Conservation (phyloP, 53 echinoderm and acorn worm species). For the Astropecten irregularis region DNA sequence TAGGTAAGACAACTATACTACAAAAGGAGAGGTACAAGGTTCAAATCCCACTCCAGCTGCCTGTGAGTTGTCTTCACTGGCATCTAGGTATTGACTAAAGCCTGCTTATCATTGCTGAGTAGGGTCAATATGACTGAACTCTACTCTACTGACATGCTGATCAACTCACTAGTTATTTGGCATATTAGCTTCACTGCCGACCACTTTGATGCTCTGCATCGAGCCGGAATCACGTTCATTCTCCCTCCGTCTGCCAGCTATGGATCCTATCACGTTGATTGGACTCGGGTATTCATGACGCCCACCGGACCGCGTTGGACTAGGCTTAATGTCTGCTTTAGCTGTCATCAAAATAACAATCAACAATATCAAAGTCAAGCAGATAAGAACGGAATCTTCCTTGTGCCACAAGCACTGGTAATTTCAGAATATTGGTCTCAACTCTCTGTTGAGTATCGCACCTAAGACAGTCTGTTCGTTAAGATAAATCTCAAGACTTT, state of each 20-base stretch:
- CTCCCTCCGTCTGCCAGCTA: conserved; percentile 44
- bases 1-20: too few relatives aligned
- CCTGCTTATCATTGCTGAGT: too few relatives aligned
- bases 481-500: too few relatives aligned
- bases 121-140: too few relatives aligned
- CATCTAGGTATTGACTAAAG: background rate
- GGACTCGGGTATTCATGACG: conserved; percentile 20
- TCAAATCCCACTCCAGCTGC: too few relatives aligned
- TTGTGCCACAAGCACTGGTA: too few relatives aligned
- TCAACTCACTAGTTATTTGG: conserved; percentile 32
- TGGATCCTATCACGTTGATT: conserved; percentile 65
- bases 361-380: background rate
- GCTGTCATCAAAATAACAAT: conserved; percentile 1
- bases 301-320: conserved; percentile 2
- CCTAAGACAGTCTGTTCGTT: too few relatives aligned
- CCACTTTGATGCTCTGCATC: conserved; percentile 37
- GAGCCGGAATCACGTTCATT: conserved; percentile 2
- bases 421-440: too few relatives aligned
- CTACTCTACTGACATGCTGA: too few relatives aligned
- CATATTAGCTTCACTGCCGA: conserved; percentile 9
- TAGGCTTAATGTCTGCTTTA: conserved; percentile 16
- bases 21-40: too few relatives aligned
- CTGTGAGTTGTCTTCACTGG: too few relatives aligned
- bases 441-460: too few relatives aligned
- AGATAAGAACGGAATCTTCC: background rate